Evolutionary conservation across 2,113 vertebrate genomes (phyloP).

Genomic region (Chiloscyllium plagiosum): DNA sequence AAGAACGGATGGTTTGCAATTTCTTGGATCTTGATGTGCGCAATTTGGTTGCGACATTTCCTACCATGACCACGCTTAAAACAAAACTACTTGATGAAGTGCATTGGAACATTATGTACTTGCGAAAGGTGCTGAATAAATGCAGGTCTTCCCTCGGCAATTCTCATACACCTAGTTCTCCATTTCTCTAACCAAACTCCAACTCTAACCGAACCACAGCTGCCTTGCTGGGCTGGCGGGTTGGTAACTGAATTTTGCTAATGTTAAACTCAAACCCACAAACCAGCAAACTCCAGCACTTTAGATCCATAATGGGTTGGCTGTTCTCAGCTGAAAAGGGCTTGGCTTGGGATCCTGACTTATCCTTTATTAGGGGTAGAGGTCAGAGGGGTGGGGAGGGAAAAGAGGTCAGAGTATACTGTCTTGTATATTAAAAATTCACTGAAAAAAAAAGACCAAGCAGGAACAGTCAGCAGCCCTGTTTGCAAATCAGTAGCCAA

Average conservation of each 20-base stretch:
- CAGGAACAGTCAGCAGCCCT: not conserved
- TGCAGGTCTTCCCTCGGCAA: not conserved
- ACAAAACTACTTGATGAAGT: not conserved
- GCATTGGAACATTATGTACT: not conserved
- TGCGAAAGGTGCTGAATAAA: not conserved
- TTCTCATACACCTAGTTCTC: not conserved
- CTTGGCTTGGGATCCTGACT: not conserved
- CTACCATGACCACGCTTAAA: not conserved
- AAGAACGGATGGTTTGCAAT: not conserved
- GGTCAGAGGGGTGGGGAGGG: no score
- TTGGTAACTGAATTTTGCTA: not conserved
- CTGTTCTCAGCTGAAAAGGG: not conserved
- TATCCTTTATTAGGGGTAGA: not conserved
- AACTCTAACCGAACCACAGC: not conserved
- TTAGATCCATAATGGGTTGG: not conserved
- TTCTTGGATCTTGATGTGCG: not conserved
- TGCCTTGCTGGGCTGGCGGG: not conserved
- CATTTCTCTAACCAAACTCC: no score
- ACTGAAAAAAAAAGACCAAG: no score
- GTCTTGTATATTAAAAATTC: not conserved
- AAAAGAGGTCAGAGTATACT: not conserved
- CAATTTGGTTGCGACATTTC: not conserved
- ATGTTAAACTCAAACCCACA: not conserved
- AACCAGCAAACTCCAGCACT: not conserved
- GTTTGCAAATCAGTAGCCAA: not conserved